phyloP scores from a whole-genome alignment of 1,140 invertebrate genomes.

The Teleopsis dalmanni region DNA sequence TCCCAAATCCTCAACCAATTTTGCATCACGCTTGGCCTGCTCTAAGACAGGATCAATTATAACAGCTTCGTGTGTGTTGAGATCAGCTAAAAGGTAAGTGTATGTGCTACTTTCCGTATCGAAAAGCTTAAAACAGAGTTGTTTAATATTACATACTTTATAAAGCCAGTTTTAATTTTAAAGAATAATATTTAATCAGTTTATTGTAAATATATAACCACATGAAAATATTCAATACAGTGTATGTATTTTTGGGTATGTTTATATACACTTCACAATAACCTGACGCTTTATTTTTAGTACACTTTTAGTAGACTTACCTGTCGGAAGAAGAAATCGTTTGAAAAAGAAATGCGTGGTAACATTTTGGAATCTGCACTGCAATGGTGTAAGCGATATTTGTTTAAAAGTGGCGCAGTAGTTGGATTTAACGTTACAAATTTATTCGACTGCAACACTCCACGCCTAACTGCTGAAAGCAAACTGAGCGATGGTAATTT shows the following conservation, averaged over 20 bases:
- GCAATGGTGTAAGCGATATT: constrained; percentile 12
- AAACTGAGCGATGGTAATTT: constrained; percentile 24
- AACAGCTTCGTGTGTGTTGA: constrained; percentile 66
- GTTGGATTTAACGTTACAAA: constrained; percentile 3
- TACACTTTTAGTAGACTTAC: constrained; percentile 25
- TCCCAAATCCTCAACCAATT: constrained; percentile 72
- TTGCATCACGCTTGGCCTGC: constrained; percentile 71
- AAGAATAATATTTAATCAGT: background rate
- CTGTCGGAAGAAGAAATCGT: constrained; percentile 43
- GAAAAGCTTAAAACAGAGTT: constrained; percentile 79
- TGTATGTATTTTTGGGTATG: too few species aligned
- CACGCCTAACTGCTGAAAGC: constrained; percentile 23
- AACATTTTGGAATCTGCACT: constrained; percentile 12
- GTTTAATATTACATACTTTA: background rate
- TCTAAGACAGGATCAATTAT: constrained; percentile 97
- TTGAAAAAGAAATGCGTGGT: constrained; percentile 27
- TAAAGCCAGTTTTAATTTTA: constrained; percentile 1
- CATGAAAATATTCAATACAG: too few species aligned
- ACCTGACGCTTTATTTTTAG: too few species aligned
- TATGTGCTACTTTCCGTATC: constrained; percentile 89
- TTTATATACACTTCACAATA: too few species aligned
- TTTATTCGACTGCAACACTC: constrained; percentile 6
- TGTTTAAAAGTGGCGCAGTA: background rate
- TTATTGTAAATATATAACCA: too few species aligned
- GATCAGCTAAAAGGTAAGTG: constrained; percentile 89